phyloP scores from a whole-genome alignment of 2,797 vertebrate genomes.

The Sebastes matsubarae region DNA sequence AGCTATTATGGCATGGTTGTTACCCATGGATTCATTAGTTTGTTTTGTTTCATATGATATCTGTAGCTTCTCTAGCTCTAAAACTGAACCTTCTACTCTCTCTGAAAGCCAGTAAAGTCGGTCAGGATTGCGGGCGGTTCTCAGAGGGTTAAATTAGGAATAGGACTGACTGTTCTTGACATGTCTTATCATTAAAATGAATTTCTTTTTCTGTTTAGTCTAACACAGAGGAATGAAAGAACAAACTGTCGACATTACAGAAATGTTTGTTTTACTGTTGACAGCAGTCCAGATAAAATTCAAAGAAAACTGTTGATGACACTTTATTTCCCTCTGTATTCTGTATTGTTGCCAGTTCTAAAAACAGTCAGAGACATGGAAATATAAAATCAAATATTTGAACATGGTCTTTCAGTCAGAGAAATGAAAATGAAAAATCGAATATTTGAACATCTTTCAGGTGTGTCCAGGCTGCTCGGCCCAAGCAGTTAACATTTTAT shows the following conservation, averaged over 20 bases:
- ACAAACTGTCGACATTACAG: conserved; percentile 58
- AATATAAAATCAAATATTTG: background rate
- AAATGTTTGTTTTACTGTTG: conserved; percentile 71
- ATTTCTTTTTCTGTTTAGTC: conserved; percentile 34
- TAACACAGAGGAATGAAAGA: conserved; percentile 61
- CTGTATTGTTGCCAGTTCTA: background rate
- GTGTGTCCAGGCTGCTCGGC: conserved; percentile 16
- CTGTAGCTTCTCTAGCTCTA: too few species aligned
- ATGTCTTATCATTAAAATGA: background rate
- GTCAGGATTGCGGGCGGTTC: too few species aligned
- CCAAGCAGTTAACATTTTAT: conserved; percentile 68
- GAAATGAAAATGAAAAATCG: background rate
- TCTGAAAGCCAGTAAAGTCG: too few species aligned
- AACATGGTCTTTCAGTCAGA: background rate
- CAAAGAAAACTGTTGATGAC: conserved; percentile 16
- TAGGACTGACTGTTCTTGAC: background rate
- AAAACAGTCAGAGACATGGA: conserved; percentile 9
- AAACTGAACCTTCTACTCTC: too few species aligned
- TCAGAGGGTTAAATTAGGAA: background rate
- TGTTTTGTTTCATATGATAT: too few species aligned
- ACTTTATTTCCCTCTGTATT: conserved; percentile 30
- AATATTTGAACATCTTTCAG: conserved; percentile 2
- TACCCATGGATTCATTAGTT: too few species aligned
- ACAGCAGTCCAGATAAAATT: conserved; percentile 48
- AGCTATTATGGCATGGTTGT: too few species aligned